Percentiles rank a stretch among this genome's conserved stretches.
These are phyloP conservation scores for Circaetus cinerascens DNA, from an alignment of 2,113 vertebrate genomes.

Conservation along the genomic window DNA sequence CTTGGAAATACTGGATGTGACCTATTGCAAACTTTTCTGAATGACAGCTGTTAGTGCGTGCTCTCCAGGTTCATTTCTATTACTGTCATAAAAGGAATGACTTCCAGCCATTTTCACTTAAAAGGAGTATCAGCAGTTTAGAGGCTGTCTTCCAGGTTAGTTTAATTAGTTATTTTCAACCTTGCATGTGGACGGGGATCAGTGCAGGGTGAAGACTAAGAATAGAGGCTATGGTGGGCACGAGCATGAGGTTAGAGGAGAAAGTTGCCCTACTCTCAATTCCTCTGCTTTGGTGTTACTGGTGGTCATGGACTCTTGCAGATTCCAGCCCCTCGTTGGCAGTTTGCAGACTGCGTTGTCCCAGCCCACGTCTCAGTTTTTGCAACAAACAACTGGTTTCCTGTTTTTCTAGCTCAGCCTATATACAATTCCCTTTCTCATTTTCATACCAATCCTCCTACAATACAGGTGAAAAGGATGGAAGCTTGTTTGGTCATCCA, in stretches of 20 bases:
- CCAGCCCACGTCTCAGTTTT: background rate
- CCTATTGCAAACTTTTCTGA: conserved; percentile 10
- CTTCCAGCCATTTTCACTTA: background rate
- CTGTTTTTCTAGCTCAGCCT: background rate
- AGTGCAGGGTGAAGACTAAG: background rate
- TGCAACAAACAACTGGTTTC: background rate
- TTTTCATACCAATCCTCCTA: background rate
- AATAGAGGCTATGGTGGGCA: background rate
- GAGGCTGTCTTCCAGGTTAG: background rate
- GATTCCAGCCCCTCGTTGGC: background rate
- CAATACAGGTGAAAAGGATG: background rate
- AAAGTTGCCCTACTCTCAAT: background rate
- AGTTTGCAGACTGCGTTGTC: background rate
- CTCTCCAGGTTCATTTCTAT: background rate
- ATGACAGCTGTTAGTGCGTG: background rate
- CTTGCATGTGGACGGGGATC: background rate
- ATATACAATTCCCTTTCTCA: background rate
- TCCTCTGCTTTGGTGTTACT: background rate
- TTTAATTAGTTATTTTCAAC: conserved; percentile 11
- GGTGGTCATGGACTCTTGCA: background rate
- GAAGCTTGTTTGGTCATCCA: background rate
- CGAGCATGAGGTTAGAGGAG: background rate
- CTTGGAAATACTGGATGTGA: background rate
- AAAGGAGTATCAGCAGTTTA: background rate
- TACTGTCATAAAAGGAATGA: conserved; percentile 7